These are phyloP conservation scores for Apamea sordens DNA, from an alignment of 2,888 invertebrate genomes.

Conservation along the genomic window DNA sequence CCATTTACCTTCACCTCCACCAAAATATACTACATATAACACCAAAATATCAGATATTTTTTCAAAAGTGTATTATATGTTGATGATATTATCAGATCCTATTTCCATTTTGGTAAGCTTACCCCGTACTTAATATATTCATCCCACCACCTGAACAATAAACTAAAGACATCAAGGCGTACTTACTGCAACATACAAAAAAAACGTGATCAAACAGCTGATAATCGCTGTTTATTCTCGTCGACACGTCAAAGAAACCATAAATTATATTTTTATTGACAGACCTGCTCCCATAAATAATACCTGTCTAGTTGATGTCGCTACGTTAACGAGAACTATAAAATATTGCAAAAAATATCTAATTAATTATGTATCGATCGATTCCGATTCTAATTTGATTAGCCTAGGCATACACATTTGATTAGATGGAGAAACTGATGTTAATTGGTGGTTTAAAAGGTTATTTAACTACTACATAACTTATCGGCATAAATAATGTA, in stretches of 20 bases:
- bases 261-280: constrained; percentile 63
- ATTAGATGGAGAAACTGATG: constrained; percentile 11
- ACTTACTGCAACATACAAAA: constrained; percentile 27
- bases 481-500: background rate
- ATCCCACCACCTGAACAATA: background rate
- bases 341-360: constrained; percentile 45
- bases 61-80: background rate
- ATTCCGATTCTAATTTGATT: constrained; percentile 54
- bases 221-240: constrained; percentile 51
- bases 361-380: constrained; percentile 45
- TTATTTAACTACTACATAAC: background rate
- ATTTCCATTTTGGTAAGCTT: background rate
- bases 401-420: constrained; percentile 31
- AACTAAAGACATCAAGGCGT: constrained; percentile 39
- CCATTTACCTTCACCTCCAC: too few species aligned
- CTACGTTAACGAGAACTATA: constrained; percentile 35
- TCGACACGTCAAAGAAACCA: constrained; percentile 58
- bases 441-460: constrained; percentile 18
- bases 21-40: too few species aligned
- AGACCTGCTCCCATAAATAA: constrained; percentile 57
- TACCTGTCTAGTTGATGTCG: constrained; percentile 46
- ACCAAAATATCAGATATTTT: background rate
- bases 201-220: constrained; percentile 40
- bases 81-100: background rate
- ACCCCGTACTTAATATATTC: background rate